phyloP scores from a whole-genome alignment of 2,113 vertebrate genomes.

The Oncorhynchus clarkii region DNA sequence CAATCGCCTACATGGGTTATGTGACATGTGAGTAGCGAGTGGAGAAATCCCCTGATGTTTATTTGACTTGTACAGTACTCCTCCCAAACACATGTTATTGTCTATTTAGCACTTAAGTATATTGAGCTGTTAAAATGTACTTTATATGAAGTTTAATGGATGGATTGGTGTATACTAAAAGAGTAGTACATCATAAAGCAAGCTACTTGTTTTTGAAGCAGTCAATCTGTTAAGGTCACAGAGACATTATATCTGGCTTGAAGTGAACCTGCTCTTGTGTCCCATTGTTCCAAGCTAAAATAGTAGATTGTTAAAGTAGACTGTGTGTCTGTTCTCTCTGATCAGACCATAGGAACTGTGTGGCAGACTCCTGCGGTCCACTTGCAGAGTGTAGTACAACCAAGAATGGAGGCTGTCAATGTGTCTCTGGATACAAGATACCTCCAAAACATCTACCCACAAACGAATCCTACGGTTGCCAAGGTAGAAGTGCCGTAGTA shows the following conservation, averaged over 20 bases:
- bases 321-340: neutral
- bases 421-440: conserved; percentile 40
- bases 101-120: too few relatives aligned
- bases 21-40: conserved; percentile 40
- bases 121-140: too few relatives aligned
- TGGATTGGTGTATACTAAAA: too few relatives aligned
- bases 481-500: conserved; percentile 35
- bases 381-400: conserved; percentile 34
- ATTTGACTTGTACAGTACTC: too few relatives aligned
- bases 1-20: fast-evolving
- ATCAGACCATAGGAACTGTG: conserved; percentile 49
- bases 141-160: too few relatives aligned
- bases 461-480: conserved; percentile 45
- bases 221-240: too few relatives aligned
- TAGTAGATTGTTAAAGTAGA: neutral
- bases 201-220: too few relatives aligned
- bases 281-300: neutral
- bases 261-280: too few relatives aligned
- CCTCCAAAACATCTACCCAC: neutral
- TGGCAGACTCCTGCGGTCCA: conserved; percentile 40
- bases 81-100: too few relatives aligned
- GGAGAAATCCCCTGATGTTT: neutral
- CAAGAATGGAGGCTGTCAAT: conserved; percentile 23
- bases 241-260: too few relatives aligned
- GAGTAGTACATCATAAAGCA: too few relatives aligned